Evolutionary conservation across 2,113 vertebrate species (phyloP).

Genomic region (Sander vitreus): DNA sequence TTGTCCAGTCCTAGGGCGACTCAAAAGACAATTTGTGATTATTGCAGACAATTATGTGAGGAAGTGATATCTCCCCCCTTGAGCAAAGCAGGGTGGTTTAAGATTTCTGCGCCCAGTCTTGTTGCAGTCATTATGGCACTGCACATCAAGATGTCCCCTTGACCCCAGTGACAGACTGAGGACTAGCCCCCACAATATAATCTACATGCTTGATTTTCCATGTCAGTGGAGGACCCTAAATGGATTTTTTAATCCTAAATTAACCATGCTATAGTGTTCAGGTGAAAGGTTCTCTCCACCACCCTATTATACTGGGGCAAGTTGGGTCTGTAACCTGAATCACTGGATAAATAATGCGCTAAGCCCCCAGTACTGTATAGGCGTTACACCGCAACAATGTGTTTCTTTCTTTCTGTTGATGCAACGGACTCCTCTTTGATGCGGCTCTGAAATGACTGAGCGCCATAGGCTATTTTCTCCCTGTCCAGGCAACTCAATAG

Average conservation of each 20-base stretch:
- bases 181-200: conserved; percentile 77
- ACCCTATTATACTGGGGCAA: conserved; percentile 81
- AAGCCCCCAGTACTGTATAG: conserved; percentile 88
- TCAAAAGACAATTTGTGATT: conserved; percentile 79
- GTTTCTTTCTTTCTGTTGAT: conserved; percentile 90
- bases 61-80: conserved; percentile 69
- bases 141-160: conserved; percentile 83
- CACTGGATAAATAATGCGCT: conserved; percentile 88
- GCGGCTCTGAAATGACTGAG: conserved; percentile 89
- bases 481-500: conserved; percentile 91
- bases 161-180: conserved; percentile 80
- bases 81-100: conserved; percentile 65
- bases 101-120: conserved; percentile 74
- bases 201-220: conserved; percentile 84
- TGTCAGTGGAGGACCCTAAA: conserved; percentile 84
- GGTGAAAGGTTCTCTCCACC: conserved; percentile 90
- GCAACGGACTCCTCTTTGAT: conserved; percentile 90
- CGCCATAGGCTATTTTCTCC: conserved; percentile 91
- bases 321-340: conserved; percentile 92
- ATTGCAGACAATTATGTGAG: conserved; percentile 76
- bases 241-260: conserved; percentile 90
- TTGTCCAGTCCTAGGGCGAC: conserved; percentile 26
- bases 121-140: conserved; percentile 68
- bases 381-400: conserved; percentile 91
- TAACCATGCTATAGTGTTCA: conserved; percentile 88